Conservation (phyloP, 1,140 invertebrate genomes). For the Protaetia brevitarsis region DNA sequence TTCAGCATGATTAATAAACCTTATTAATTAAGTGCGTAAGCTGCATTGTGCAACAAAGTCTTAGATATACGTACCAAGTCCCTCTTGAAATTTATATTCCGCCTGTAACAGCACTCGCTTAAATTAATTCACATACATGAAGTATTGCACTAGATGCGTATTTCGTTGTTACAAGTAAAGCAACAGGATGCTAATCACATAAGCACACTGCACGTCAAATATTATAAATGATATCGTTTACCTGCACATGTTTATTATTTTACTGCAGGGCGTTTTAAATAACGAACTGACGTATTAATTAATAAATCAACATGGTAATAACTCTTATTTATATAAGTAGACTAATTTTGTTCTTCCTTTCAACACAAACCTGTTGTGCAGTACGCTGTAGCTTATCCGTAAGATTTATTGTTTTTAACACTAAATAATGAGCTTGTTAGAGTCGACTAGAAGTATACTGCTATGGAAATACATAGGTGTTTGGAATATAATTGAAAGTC, state of each 20-base stretch:
- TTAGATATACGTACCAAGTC: too few relatives aligned
- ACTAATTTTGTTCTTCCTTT: background rate
- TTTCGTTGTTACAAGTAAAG: background rate
- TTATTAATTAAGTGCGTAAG: too few relatives aligned
- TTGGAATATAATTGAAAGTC: too few relatives aligned
- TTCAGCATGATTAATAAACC: too few relatives aligned
- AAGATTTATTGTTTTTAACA: too few relatives aligned
- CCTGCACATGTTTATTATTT: constrained; percentile 8
- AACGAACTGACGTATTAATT: constrained; percentile 18
- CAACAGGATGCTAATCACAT: background rate
- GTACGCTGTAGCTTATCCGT: background rate
- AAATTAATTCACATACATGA: constrained; percentile 1
- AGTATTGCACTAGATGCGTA: background rate
- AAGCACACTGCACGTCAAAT: constrained; percentile 18
- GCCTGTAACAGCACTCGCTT: background rate
- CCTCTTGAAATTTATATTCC: background rate
- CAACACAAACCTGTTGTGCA: background rate
- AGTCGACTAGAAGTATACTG: too few relatives aligned
- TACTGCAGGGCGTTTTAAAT: constrained; percentile 1
- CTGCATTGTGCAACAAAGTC: too few relatives aligned
- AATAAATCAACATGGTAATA: constrained; percentile 13
- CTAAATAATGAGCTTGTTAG: too few relatives aligned
- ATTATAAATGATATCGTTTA: constrained; percentile 10
- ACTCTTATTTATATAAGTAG: background rate
- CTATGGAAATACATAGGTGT: too few relatives aligned